These are phyloP conservation scores for Simalia tracyae DNA, from an alignment of 2,797 vertebrate species.

Conservation along the genomic window DNA sequence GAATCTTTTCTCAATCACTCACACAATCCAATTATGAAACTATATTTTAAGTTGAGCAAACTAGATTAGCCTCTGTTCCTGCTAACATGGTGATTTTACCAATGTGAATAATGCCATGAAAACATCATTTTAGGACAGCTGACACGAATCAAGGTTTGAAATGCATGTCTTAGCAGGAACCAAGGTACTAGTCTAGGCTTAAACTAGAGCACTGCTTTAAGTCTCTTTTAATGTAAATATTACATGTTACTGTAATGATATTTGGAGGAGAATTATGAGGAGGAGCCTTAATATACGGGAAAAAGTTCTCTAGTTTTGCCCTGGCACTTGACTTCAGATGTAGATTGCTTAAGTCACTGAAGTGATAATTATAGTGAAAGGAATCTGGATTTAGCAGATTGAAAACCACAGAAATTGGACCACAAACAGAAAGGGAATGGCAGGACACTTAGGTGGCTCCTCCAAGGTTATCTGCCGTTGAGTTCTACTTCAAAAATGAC, in stretches of 20 bases:
- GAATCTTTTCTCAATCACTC: slow-evolving; percentile 41
- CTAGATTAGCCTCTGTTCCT: slow-evolving; percentile 38
- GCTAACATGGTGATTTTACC: slow-evolving; percentile 31
- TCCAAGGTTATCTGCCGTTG: slow-evolving; percentile 52
- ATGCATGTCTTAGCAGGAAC: slow-evolving; percentile 22
- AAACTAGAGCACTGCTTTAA: slow-evolving; percentile 17
- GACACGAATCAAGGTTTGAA: not conserved
- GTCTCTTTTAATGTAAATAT: slow-evolving; percentile 20
- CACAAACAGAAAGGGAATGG: slow-evolving; percentile 45
- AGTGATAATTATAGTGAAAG: slow-evolving; percentile 49
- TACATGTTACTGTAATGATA: slow-evolving; percentile 36
- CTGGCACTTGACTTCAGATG: slow-evolving; percentile 40
- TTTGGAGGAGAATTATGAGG: slow-evolving; percentile 22
- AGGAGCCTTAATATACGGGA: slow-evolving; percentile 48
- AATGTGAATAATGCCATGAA: slow-evolving; percentile 17
- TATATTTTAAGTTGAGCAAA: slow-evolving; percentile 31
- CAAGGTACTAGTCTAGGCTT: slow-evolving; percentile 29
- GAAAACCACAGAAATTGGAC: slow-evolving; percentile 55
- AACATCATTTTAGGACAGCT: not conserved
- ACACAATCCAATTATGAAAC: slow-evolving; percentile 36
- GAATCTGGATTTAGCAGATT: slow-evolving; percentile 41
- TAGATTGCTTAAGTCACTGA: not conserved
- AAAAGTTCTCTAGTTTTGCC: slow-evolving; percentile 40
- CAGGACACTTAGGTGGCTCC: not conserved
- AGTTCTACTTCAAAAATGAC: slow-evolving; percentile 49